Conservation (phyloP, 2,888 invertebrate species). For the Hydrotaea diabolus region DNA sequence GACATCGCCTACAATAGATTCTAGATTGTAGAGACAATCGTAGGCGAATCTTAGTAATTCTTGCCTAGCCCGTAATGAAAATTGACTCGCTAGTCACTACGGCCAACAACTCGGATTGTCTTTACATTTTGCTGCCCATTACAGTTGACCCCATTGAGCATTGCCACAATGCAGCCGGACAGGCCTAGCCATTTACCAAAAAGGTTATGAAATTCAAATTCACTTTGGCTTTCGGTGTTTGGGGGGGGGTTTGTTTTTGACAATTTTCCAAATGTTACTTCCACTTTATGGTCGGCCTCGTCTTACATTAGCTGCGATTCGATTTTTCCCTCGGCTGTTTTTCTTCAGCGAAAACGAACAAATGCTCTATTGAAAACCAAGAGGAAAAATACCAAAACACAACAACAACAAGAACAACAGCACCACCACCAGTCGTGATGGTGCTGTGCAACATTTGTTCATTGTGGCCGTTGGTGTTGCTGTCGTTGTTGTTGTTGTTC, state of each 20-base stretch:
- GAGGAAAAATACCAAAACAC: constrained; percentile 25
- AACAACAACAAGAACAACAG: not conserved
- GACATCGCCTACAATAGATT: too few species aligned
- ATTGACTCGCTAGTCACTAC: too few species aligned
- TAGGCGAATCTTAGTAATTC: too few species aligned
- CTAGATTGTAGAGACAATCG: too few species aligned
- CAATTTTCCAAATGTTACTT: constrained; percentile 36
- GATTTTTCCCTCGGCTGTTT: not conserved
- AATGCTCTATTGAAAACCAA: not conserved
- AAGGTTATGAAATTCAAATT: not conserved
- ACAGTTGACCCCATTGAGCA: too few species aligned
- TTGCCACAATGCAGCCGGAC: not conserved
- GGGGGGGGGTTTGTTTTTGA: not conserved
- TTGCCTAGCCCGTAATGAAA: too few species aligned
- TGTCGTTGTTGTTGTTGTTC: constrained; percentile 11
- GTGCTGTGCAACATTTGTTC: constrained; percentile 19
- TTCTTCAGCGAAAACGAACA: not conserved
- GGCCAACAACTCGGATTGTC: too few species aligned
- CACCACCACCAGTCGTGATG: not conserved
- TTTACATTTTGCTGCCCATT: too few species aligned
- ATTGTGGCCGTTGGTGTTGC: not conserved
- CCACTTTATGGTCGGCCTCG: constrained; percentile 2
- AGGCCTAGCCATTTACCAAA: not conserved
- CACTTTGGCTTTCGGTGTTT: not conserved
- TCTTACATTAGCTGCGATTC: not conserved